phyloP scores from a whole-genome alignment of 53 echinoderm and acorn worm species.

The Antedon mediterranea region DNA sequence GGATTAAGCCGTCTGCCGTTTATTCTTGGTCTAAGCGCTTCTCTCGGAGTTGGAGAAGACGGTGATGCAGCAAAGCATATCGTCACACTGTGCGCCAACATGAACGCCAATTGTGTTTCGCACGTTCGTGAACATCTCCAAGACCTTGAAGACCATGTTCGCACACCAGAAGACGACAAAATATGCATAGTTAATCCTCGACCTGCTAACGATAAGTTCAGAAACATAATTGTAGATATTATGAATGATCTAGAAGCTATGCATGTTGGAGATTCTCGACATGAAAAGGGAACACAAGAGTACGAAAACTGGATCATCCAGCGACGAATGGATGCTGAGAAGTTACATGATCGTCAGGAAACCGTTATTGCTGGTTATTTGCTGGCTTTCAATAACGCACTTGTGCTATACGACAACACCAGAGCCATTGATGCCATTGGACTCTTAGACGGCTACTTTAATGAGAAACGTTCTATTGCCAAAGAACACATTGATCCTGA shows the following conservation, averaged over 20 bases:
- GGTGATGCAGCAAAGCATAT: conserved; percentile 20
- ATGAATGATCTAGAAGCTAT: conserved; percentile 31
- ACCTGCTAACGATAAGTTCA: conserved; percentile 5
- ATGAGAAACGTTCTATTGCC: neutral
- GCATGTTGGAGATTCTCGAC: neutral
- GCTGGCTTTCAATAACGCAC: conserved; percentile 24
- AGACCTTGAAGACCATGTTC: conserved; percentile 15
- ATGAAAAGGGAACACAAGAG: conserved; percentile 19
- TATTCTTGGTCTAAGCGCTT: conserved; percentile 36
- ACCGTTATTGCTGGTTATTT: conserved; percentile 21
- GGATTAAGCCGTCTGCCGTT: conserved; percentile 7
- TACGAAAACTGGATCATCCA: conserved; percentile 34
- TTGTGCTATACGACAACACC: conserved; percentile 41
- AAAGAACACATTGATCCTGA: neutral
- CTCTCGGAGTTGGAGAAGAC: conserved; percentile 29
- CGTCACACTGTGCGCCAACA: conserved; percentile 47
- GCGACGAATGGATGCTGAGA: conserved; percentile 16
- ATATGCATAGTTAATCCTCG: conserved; percentile 13
- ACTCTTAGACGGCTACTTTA: conserved; percentile 15
- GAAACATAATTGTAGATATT: conserved; percentile 16
- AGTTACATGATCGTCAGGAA: neutral
- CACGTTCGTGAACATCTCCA: conserved; percentile 14
- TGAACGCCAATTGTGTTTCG: conserved; percentile 34
- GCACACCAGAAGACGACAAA: conserved; percentile 37
- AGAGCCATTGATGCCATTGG: conserved; percentile 21